These are phyloP conservation scores for Gambusia affinis DNA, from an alignment of 2,113 vertebrate species.

Conservation along the genomic window DNA sequence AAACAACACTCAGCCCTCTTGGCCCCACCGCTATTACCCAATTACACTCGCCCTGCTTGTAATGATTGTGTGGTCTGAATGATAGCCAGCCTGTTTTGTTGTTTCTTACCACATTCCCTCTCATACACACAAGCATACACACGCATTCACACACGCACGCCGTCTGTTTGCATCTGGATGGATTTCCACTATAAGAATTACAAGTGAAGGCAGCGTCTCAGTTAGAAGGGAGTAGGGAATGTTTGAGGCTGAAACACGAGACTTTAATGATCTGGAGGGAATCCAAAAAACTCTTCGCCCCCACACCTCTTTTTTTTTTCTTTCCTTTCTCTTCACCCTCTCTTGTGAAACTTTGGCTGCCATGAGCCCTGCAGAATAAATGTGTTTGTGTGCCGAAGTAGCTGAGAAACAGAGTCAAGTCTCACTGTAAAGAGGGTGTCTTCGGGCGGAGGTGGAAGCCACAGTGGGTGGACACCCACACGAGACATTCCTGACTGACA, in stretches of 20 bases:
- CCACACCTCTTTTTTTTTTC: slow-evolving; percentile 32
- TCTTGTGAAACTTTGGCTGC: slow-evolving; percentile 59
- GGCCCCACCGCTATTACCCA: slow-evolving; percentile 65
- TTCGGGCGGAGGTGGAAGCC: slow-evolving; percentile 40
- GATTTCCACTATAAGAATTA: slow-evolving; percentile 57
- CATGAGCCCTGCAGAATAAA: slow-evolving; percentile 43
- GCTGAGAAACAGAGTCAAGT: slow-evolving; percentile 43
- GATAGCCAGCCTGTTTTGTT: slow-evolving; percentile 56
- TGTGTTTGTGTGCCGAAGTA: slow-evolving; percentile 57
- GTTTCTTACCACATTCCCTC: slow-evolving; percentile 23
- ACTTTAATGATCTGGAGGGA: slow-evolving; percentile 71
- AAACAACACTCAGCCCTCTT: slow-evolving; percentile 42
- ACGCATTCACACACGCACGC: not conserved
- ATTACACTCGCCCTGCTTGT: slow-evolving; percentile 60
- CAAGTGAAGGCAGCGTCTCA: slow-evolving; percentile 39
- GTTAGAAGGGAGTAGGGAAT: slow-evolving; percentile 38
- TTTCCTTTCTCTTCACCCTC: not conserved
- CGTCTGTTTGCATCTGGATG: slow-evolving; percentile 47
- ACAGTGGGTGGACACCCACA: slow-evolving; percentile 52
- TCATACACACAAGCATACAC: slow-evolving; percentile 13
- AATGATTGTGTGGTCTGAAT: slow-evolving; percentile 71
- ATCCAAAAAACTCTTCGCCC: slow-evolving; percentile 52
- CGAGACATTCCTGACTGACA: slow-evolving; percentile 62
- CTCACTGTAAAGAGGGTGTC: slow-evolving; percentile 50
- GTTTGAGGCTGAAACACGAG: slow-evolving; percentile 70